Base-by-base conservation (phyloP, 2,113 vertebrate genomes). In the Nestor notabilis region DNA sequence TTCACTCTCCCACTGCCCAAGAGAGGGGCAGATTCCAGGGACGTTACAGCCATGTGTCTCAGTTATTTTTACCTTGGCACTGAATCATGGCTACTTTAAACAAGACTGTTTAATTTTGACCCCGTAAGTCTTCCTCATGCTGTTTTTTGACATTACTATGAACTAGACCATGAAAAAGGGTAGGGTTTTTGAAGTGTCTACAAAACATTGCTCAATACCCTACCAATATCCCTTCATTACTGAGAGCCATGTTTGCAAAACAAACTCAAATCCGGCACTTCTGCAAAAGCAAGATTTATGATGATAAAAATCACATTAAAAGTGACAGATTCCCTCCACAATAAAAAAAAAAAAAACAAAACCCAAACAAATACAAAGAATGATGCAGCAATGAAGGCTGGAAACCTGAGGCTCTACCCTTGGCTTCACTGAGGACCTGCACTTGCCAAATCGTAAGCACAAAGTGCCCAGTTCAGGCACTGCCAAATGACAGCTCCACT, bases 41-140 rank as follows among this genome's bases (percentile, higher is more conserved):
- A 69, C 2, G 4, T 1, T 69, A 41, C 60, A 71, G 80, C 83
- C 96, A 60, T 50, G 23, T 2, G 17, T 39, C 83, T 52, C 2
- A 10, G 76, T 35, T 94, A 81, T 94, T 95, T 96, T 95, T 84
- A 85, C 39, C 50, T 84, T 71, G 85, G 76, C 66, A 79, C 46
- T 31, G 76, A 90, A 87, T 77, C 29, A 44, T 7, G 53, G 90
- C 89, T 81, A 86, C 93, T 90, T 39, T 64, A 94, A 97, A 96
- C 76, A 87, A 95, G 68, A 78, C 87, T 84, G 75, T 41, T 94
- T 89, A 29, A 95, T 84, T 94, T 86, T 80, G 33, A 77, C 25
- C 77, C 89, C 77, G 81, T 53, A 79, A 39, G 60, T 53, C 39
- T 31, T 77, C 71, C 35, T 49, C 2, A 13, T 56, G 91, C 81